Evolutionary conservation across 2,888 invertebrate species (phyloP).

Genomic region (Agrochola litura): DNA sequence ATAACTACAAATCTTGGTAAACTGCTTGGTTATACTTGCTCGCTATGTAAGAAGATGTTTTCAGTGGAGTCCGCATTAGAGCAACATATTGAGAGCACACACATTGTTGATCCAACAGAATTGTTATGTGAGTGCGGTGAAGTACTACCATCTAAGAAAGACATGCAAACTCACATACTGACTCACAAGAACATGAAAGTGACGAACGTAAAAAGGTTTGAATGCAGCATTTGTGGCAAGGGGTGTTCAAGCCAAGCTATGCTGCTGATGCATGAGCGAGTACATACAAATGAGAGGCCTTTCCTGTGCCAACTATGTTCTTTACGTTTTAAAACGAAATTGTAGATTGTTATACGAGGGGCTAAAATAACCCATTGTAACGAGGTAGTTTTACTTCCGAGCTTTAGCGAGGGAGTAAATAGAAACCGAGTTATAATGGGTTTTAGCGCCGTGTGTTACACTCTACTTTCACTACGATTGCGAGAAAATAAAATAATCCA

Average conservation of each 20-base stretch:
- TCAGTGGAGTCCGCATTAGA: slow-evolving; percentile 85
- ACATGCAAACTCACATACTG: slow-evolving; percentile 79
- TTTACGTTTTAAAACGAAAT: slow-evolving; percentile 86
- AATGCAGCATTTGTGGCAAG: slow-evolving; percentile 85
- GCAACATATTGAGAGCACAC: slow-evolving; percentile 84
- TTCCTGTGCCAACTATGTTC: slow-evolving; percentile 86
- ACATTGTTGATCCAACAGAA: slow-evolving; percentile 81
- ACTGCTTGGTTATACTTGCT: slow-evolving; percentile 85
- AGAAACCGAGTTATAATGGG: too few species aligned
- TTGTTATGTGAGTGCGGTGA: slow-evolving; percentile 84
- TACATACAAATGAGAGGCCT: slow-evolving; percentile 88
- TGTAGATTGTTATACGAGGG: too few species aligned
- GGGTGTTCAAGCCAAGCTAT: slow-evolving; percentile 88
- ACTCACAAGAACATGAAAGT: slow-evolving; percentile 77
- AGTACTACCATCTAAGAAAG: slow-evolving; percentile 79
- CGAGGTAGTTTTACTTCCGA: too few species aligned
- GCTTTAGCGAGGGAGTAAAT: too few species aligned
- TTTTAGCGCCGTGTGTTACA: too few species aligned
- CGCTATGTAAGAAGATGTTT: slow-evolving; percentile 88
- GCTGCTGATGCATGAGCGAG: slow-evolving; percentile 88
- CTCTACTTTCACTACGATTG: too few species aligned
- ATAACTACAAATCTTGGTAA: slow-evolving; percentile 84
- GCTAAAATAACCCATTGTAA: too few species aligned
- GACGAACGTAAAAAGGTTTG: slow-evolving; percentile 81
- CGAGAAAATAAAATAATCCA: too few species aligned